phyloP scores from a whole-genome alignment of 2,888 invertebrate genomes.

The Monochamus alternatus region DNA sequence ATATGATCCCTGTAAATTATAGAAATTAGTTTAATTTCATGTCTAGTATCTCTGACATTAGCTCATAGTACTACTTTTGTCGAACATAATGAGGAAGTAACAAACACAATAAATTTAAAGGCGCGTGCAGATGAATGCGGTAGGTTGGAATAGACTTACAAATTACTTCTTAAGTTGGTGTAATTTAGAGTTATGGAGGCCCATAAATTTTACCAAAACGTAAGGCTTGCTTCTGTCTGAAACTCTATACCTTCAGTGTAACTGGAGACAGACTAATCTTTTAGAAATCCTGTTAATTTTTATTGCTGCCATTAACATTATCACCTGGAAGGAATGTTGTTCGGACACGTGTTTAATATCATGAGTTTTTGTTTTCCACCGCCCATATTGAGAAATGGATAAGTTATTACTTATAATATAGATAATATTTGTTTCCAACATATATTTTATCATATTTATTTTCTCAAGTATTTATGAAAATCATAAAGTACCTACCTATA shows the following conservation, averaged over 20 bases:
- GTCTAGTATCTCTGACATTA: not conserved
- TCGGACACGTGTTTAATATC: conserved; percentile 31
- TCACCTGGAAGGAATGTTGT: conserved; percentile 39
- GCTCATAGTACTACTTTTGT: not conserved
- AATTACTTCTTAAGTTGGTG: conserved; percentile 53
- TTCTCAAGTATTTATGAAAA: not conserved
- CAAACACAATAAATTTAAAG: conserved; percentile 39
- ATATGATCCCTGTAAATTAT: too few species aligned
- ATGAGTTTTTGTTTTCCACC: conserved; percentile 21
- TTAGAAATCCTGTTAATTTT: conserved; percentile 40
- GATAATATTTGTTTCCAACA: conserved; percentile 1
- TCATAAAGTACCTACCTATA: too few species aligned
- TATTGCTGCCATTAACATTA: conserved; percentile 40
- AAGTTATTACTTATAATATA: conserved; percentile 14
- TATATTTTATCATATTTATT: not conserved
- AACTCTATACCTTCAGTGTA: conserved; percentile 30
- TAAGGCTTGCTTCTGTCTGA: conserved; percentile 37
- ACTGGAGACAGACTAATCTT: conserved; percentile 35
- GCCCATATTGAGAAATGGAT: conserved; percentile 20
- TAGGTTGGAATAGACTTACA: conserved; percentile 49
- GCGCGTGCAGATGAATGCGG: conserved; percentile 44
- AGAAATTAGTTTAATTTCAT: too few species aligned
- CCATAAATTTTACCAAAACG: conserved; percentile 50
- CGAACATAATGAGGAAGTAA: conserved; percentile 40
- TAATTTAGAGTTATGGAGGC: conserved; percentile 53